Conservation (phyloP, 2,797 vertebrate species). For the Geotrypetes seraphini region DNA sequence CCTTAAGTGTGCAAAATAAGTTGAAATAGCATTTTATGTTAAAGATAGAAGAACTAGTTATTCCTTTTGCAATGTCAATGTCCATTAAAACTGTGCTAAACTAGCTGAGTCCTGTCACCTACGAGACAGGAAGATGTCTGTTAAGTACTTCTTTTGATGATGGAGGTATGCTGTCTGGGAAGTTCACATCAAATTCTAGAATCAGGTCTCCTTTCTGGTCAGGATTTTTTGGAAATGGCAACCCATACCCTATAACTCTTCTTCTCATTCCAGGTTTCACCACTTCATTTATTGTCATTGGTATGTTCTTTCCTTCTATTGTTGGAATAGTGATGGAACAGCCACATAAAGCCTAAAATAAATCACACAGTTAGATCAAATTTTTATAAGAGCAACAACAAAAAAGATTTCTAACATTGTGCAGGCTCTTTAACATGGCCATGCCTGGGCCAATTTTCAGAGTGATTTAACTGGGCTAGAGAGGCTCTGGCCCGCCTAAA, state of each 20-base stretch:
- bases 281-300: constrained; percentile 92
- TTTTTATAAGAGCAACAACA: too few species aligned
- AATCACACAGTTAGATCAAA: not conserved
- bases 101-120: constrained; percentile 23
- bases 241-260: constrained; percentile 87
- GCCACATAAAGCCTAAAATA: constrained; percentile 84
- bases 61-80: too few species aligned
- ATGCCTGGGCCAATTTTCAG: too few species aligned
- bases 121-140: constrained; percentile 86
- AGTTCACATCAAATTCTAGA: constrained; percentile 94
- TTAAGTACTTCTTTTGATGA: constrained; percentile 93
- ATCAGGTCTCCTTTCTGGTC: constrained; percentile 93
- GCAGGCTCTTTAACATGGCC: too few species aligned
- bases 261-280: constrained; percentile 94
- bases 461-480: too few species aligned
- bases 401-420: too few species aligned
- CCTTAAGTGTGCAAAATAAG: too few species aligned
- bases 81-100: constrained; percentile 15
- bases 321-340: constrained; percentile 91
- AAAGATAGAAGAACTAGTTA: too few species aligned
- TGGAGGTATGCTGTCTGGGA: constrained; percentile 83
- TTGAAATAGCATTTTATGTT: too few species aligned
- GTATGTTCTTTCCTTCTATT: constrained; percentile 89
- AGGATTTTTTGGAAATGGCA: constrained; percentile 90
- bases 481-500: too few species aligned